Base-by-base conservation (phyloP, 2,797 vertebrate genomes). In the Sebastiscus albofasciatus region DNA sequence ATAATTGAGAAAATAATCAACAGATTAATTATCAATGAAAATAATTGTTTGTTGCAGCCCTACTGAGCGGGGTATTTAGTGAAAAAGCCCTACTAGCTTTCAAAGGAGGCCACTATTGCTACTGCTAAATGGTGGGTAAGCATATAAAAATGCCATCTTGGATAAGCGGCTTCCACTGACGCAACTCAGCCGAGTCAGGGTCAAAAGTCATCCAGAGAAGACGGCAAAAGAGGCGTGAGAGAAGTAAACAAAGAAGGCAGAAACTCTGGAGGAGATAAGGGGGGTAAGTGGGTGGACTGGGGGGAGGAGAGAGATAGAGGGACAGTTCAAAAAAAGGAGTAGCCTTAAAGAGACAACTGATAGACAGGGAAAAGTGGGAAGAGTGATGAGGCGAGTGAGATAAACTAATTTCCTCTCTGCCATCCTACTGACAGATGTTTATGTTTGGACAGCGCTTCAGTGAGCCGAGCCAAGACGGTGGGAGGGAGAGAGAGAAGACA, bases 201-300 rank as follows among this genome's bases (percentile, higher is more conserved):
- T 88, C 88, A 89, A 91, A 86, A 61, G 75, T 82, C 85, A 83
- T 20, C 27, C 54, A 81, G 29, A 75, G 71, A 81, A 80, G 72
- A 81, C 39, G 26, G 68, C 2, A 0, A 73, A 77, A 69, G 73
- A 90, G 77, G 81, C 49, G 55, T 89, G 87, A 84, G 84, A 90
- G 84, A 79, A 27, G 87, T 87, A 90, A 87, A 91, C 87, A 91
- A 82, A 80, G 80, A 74, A 39, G 66, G 64, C 58, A 68, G 56
- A 84, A 82, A 87, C 65, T 66, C n/a, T 64, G 31, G 20, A 42
- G 18, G 33, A 72, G 77, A 85, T 66, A 70, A 18, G 27, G 75
- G 58, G 24, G 18, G 62, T 31, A n/a, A n/a, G 72, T 54, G 67
- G 60, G 58, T 69, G 59, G 52, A 61, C 29, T 62, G 18, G 27